Conservation (phyloP, 2,888 invertebrate genomes). For the Meta bourneti region DNA sequence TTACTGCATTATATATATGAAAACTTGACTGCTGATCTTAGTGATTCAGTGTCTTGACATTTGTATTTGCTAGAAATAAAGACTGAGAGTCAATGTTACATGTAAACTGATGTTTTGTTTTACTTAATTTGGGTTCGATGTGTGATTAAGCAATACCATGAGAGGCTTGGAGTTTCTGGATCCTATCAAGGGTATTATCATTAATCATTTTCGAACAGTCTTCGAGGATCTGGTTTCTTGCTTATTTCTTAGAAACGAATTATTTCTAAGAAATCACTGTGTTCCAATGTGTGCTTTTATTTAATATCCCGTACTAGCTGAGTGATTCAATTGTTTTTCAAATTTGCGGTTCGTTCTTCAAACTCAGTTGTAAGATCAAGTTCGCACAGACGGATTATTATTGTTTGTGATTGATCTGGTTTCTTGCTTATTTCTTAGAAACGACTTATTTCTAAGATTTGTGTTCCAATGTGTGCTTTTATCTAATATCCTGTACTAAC, state of each 20-base stretch:
- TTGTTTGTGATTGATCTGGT: not conserved
- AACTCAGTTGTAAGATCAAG: too few species aligned
- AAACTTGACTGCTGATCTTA: too few species aligned
- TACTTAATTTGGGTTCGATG: not conserved
- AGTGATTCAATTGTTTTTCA: too few species aligned
- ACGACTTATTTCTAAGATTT: too few species aligned
- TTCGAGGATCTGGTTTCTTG: not conserved
- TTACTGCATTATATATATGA: not conserved
- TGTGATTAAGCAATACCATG: too few species aligned
- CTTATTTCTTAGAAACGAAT: not conserved
- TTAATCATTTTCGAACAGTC: not conserved
- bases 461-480: too few species aligned
- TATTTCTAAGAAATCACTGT: too few species aligned
- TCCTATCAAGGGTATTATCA: not conserved
- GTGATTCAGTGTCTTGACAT: not conserved
- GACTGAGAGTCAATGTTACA: not conserved
- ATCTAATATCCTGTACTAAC: too few species aligned
- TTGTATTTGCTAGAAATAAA: not conserved
- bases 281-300: too few species aligned
- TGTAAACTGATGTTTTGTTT: not conserved
- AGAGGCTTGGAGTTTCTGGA: not conserved
- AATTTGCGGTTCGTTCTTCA: too few species aligned
- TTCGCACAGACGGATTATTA: too few species aligned
- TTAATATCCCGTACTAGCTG: too few species aligned
- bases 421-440: not conserved